Evolutionary conservation across 1,140 invertebrate genomes (phyloP).

Genomic region (Homalodisca vitripennis): DNA sequence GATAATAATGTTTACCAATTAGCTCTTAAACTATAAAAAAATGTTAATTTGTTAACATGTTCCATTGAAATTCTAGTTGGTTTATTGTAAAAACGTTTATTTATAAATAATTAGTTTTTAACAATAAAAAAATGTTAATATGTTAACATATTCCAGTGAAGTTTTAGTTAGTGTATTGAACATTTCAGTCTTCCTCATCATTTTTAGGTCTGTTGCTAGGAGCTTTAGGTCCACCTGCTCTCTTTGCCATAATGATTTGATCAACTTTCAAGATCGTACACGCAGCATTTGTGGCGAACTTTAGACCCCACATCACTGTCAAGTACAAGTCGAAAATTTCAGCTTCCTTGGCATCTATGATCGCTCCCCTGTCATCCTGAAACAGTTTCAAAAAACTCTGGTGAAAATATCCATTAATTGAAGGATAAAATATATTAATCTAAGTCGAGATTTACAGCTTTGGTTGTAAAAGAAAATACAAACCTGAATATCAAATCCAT

Average conservation of each 20-base stretch:
- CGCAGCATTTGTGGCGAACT: constrained; percentile 92
- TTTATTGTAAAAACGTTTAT: neutral
- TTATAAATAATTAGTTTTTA: neutral
- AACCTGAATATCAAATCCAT: constrained; percentile 88
- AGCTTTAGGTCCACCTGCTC: constrained; percentile 80
- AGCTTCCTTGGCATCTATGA: constrained; percentile 72
- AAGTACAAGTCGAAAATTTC: constrained; percentile 84
- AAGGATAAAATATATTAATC: neutral
- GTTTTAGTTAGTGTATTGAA: neutral
- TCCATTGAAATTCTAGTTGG: neutral
- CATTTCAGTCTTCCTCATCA: constrained; percentile 61
- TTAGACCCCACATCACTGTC: constrained; percentile 90
- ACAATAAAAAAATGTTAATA: neutral
- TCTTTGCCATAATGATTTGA: constrained; percentile 98
- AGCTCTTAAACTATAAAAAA: neutral
- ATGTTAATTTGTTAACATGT: neutral
- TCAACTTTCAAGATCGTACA: constrained; percentile 96
- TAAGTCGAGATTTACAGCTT: constrained; percentile 11
- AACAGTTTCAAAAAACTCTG: no score
- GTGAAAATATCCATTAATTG: no score
- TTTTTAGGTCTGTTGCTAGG: constrained; percentile 57
- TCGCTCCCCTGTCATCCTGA: constrained; percentile 56
- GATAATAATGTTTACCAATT: neutral
- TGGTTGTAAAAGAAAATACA: no score
- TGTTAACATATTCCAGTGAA: neutral